phyloP scores from a whole-genome alignment of 2,113 vertebrate genomes.

The Etheostoma cragini region DNA sequence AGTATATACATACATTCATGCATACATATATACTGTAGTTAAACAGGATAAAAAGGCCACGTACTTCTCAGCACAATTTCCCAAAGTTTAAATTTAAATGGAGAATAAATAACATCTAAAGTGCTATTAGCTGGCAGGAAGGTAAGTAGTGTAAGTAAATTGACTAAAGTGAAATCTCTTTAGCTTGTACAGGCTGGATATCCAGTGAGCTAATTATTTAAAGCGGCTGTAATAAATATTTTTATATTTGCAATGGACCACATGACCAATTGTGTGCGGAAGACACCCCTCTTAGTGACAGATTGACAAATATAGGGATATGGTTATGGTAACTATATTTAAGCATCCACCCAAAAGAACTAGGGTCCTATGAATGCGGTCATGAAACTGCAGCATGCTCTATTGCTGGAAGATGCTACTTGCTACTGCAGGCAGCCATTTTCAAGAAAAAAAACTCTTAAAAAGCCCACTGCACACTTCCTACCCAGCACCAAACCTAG shows the following conservation, averaged over 20 bases:
- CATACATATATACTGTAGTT: no score
- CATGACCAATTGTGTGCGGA: neutral
- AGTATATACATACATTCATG: no score
- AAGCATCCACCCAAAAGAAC: no score
- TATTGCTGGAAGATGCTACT: no score
- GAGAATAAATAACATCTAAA: neutral
- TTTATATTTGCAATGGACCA: neutral
- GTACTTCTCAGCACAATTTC: no score
- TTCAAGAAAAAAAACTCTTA: neutral
- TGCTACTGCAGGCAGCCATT: neutral
- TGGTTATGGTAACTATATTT: no score
- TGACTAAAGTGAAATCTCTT: slow-evolving; percentile 7
- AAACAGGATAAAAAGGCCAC: no score
- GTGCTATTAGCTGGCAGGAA: slow-evolving; percentile 26
- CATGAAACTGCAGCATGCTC: no score
- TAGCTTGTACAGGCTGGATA: slow-evolving; percentile 8
- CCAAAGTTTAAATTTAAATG: no score
- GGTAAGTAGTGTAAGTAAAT: slow-evolving; percentile 26
- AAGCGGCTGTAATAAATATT: neutral
- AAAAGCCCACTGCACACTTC: neutral
- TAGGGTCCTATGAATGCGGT: no score
- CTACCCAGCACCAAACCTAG: neutral
- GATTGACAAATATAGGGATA: neutral
- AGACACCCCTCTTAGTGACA: neutral
- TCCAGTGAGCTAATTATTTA: neutral